Conservation (phyloP, 1,140 invertebrate genomes). For the Musca domestica region DNA sequence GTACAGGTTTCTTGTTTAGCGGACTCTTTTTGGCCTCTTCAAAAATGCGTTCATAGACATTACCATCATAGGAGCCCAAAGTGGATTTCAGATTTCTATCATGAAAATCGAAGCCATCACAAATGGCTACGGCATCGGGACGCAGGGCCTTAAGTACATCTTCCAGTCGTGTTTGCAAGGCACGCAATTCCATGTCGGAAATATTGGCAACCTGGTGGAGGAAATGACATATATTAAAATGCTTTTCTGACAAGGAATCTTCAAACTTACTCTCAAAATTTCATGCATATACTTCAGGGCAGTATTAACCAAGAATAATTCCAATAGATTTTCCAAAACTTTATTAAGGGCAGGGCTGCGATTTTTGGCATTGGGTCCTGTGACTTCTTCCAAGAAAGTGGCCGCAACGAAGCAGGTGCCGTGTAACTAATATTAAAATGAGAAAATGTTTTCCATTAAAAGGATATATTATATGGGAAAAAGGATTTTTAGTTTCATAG, state of each 20-base stretch:
- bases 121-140: constrained; percentile 80
- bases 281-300: constrained; percentile 72
- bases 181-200: constrained; percentile 60
- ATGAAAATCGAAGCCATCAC: constrained; percentile 80
- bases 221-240: constrained; percentile 40
- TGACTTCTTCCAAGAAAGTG: constrained; percentile 61
- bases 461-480: too few relatives aligned
- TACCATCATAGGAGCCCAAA: constrained; percentile 85
- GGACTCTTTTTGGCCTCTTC: constrained; percentile 79
- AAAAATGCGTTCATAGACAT: constrained; percentile 85
- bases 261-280: constrained; percentile 68
- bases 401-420: constrained; percentile 70
- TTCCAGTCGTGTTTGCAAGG: constrained; percentile 65
- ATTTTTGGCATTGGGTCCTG: constrained; percentile 42
- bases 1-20: constrained; percentile 75
- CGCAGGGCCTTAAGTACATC: constrained; percentile 66
- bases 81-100: constrained; percentile 80
- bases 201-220: constrained; percentile 65
- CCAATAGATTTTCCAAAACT: constrained; percentile 70
- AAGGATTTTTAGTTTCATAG: too few relatives aligned
- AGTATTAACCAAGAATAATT: constrained; percentile 76
- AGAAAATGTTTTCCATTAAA: neutral
- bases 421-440: constrained; percentile 60
- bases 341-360: constrained; percentile 55
- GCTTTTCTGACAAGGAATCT: constrained; percentile 32